Conservation (phyloP, 2,113 vertebrate genomes). For the Pollimyrus isidori region DNA sequence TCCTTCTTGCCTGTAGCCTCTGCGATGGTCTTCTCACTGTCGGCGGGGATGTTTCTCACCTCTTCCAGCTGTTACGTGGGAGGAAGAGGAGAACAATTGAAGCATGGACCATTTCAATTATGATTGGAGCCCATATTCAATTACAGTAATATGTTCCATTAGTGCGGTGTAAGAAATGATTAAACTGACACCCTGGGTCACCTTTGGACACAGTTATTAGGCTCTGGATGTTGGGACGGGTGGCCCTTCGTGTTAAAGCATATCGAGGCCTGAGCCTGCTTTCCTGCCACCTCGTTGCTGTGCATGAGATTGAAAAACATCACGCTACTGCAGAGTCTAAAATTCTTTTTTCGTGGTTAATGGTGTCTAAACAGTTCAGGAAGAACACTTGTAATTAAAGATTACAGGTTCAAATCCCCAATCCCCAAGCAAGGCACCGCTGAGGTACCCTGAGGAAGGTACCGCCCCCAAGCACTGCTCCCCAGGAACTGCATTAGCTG, state of each 20-base stretch:
- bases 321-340: not conserved
- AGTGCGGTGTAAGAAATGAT: not conserved
- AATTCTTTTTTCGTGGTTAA: too few relatives aligned
- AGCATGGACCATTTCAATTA: not conserved
- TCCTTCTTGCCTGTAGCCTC: slow-evolving; percentile 67
- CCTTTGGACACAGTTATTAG: not conserved
- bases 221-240: not conserved
- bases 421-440: too few relatives aligned
- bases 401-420: too few relatives aligned
- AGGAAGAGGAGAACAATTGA: slow-evolving; percentile 8
- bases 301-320: not conserved
- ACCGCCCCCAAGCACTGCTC: too few relatives aligned
- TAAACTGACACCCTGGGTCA: not conserved
- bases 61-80: slow-evolving; percentile 70
- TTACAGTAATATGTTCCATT: not conserved
- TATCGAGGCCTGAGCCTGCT: not conserved
- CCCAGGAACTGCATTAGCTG: too few relatives aligned
- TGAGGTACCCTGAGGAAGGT: too few relatives aligned
- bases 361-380: too few relatives aligned
- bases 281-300: not conserved
- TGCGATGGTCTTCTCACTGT: slow-evolving; percentile 65
- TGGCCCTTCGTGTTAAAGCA: not conserved
- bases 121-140: not conserved
- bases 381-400: too few relatives aligned
- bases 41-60: slow-evolving; percentile 62